These are phyloP conservation scores for Cercocebus atys DNA, from an alignment of 2,113 vertebrate species.

Conservation along the genomic window DNA sequence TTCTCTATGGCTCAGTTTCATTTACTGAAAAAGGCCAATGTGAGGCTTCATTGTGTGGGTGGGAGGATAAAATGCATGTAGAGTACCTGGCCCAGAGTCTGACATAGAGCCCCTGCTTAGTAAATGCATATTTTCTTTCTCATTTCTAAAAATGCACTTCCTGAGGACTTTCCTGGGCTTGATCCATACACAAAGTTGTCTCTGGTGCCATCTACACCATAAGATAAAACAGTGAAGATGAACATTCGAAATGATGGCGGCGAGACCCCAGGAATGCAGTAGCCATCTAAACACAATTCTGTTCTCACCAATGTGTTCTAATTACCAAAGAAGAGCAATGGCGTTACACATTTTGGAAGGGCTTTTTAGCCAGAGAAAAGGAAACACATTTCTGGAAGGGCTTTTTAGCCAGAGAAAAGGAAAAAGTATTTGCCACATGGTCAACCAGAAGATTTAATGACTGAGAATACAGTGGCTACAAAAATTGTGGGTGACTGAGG, in stretches of 20 bases:
- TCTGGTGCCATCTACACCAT: neutral
- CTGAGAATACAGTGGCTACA: neutral
- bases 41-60: neutral
- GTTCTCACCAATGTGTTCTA: neutral
- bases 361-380: neutral
- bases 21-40: neutral
- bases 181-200: neutral
- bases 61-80: accelerated
- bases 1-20: neutral
- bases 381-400: neutral
- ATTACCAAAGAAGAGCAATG: neutral
- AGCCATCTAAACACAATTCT: neutral
- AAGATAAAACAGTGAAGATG: neutral
- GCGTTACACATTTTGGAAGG: neutral
- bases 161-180: neutral
- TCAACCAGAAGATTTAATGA: neutral
- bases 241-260: neutral
- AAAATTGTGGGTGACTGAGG: neutral
- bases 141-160: neutral
- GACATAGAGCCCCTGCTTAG: neutral
- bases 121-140: neutral
- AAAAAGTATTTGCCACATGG: neutral
- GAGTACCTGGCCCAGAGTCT: neutral
- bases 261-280: neutral
- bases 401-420: neutral